A percentile compares a stretch with the other conserved stretches of the same genome.
Evolutionary conservation across 2,113 vertebrate genomes (phyloP).

Genomic region (Todiramphus saurophagus): DNA sequence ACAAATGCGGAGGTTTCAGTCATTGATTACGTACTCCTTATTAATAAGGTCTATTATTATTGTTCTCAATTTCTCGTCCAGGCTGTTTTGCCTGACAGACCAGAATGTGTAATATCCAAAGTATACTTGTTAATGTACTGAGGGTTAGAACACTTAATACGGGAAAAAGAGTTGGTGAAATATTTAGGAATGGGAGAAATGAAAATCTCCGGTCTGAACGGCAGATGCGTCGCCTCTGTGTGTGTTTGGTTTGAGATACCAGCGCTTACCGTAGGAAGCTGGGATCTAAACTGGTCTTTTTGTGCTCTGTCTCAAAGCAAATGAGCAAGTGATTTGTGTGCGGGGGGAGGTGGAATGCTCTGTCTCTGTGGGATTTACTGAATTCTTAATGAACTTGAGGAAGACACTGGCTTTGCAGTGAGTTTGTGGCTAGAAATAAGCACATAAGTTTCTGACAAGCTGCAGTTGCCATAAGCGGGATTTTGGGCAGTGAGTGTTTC

Average conservation of each 20-base stretch:
- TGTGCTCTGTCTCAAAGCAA: not conserved
- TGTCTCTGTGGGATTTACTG: not conserved
- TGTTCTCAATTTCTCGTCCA: not conserved
- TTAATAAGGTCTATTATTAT: not conserved
- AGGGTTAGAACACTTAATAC: not conserved
- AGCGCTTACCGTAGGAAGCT: not conserved
- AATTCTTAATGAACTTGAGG: not conserved
- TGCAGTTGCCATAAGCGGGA: not conserved
- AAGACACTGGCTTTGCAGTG: not conserved
- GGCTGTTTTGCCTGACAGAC: not conserved
- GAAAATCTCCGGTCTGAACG: not conserved
- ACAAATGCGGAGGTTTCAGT: not conserved
- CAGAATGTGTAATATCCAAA: not conserved
- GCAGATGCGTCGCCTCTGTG: rapidly evolving
- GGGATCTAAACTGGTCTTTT: not conserved
- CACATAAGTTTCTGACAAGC: conserved; percentile 3
- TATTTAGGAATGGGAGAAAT: not conserved
- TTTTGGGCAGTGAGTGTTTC: not conserved
- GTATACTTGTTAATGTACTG: not conserved
- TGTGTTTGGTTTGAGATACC: not conserved
- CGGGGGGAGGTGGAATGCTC: not conserved
- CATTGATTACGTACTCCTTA: not conserved
- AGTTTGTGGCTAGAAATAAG: conserved; percentile 2
- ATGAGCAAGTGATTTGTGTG: not conserved
- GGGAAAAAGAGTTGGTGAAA: not conserved